phyloP scores from a whole-genome alignment of 2,888 invertebrate genomes.

The Saturnia japonica region DNA sequence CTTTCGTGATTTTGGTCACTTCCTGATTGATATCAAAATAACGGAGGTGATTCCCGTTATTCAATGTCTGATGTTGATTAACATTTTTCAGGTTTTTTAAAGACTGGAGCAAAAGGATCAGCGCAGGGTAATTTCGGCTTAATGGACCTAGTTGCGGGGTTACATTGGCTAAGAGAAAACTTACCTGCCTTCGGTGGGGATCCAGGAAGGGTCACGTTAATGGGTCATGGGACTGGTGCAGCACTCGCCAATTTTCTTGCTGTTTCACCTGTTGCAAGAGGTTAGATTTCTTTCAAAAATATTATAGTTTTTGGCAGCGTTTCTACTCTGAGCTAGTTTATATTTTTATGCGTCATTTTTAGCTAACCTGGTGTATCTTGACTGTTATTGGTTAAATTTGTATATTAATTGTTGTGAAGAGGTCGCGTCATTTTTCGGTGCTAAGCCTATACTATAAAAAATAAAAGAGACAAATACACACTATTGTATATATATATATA shows the following conservation, averaged over 20 bases:
- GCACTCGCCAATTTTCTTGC: conserved; percentile 97
- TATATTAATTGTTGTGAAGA: too few species aligned
- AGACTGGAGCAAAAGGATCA: conserved; percentile 93
- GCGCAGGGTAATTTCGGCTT: conserved; percentile 95
- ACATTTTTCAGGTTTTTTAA: conserved; percentile 88
- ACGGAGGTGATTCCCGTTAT: not conserved
- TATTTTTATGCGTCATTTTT: not conserved
- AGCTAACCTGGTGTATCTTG: not conserved
- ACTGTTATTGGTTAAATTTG: not conserved
- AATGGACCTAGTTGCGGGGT: conserved; percentile 96
- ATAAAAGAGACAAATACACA: too few species aligned
- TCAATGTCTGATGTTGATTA: not conserved
- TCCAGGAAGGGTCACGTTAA: conserved; percentile 93
- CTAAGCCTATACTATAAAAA: too few species aligned
- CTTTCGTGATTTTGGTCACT: not conserved
- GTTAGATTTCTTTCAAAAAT: conserved; percentile 66
- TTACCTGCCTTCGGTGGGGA: conserved; percentile 97
- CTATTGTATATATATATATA: too few species aligned
- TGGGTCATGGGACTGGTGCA: conserved; percentile 98
- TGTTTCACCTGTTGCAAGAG: conserved; percentile 96
- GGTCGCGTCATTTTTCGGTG: too few species aligned
- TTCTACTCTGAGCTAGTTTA: not conserved
- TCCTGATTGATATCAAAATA: not conserved
- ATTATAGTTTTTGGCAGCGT: not conserved
- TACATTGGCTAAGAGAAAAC: conserved; percentile 98